Conservation (phyloP, 2,113 vertebrate species). For the Clarias magur region DNA sequence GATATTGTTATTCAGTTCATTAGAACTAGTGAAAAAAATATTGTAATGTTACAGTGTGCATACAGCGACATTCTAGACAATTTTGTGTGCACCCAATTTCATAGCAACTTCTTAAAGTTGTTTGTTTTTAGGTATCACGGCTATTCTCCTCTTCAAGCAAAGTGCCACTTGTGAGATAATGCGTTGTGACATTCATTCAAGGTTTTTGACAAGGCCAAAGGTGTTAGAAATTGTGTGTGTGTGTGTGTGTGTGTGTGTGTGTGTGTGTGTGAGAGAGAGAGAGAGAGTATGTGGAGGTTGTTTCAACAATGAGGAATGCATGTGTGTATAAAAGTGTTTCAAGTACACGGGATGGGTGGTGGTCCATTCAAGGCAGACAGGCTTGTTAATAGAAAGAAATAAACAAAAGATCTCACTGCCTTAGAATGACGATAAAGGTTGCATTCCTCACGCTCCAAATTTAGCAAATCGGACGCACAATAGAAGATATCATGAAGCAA, state of each 20-base stretch:
- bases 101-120: background rate
- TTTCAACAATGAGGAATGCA: conserved; percentile 23
- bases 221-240: background rate
- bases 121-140: background rate
- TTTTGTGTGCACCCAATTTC: background rate
- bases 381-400: conserved; percentile 41
- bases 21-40: background rate
- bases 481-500: conserved; percentile 27
- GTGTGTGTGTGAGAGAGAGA: background rate
- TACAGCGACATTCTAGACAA: background rate
- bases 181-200: background rate
- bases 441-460: conserved; percentile 50
- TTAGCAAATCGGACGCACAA: conserved; percentile 35
- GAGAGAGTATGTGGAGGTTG: background rate
- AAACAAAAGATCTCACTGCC: conserved; percentile 46
- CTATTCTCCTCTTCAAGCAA: background rate
- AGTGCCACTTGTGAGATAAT: background rate
- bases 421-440: conserved; percentile 41
- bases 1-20: background rate
- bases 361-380: conserved; percentile 11
- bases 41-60: background rate
- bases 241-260: conserved; percentile 3
- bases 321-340: conserved; percentile 5
- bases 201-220: background rate
- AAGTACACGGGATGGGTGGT: conserved; percentile 33